Evolutionary conservation across 2,797 vertebrate genomes (phyloP), one percentile per base, ranked within the genome.

Genomic region (Sebastes umbrosus): DNA sequence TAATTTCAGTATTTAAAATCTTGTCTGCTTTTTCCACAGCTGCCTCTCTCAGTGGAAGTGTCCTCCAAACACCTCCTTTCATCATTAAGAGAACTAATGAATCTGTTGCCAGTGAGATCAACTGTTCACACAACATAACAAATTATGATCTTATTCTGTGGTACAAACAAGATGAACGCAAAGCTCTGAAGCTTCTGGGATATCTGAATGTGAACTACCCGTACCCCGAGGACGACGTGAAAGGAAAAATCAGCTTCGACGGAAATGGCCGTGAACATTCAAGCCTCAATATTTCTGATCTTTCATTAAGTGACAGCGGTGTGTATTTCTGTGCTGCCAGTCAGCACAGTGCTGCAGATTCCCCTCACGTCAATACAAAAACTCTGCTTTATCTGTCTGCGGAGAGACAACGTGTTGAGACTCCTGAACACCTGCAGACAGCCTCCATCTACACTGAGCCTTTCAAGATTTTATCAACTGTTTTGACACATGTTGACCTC

Each of bases 91-190:
- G 22, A 57, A 4, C 3, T 9, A 62, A 62, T 57, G 69, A 91
- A 79, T 50, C 83, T 9, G 73, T 84, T 32, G 18, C 24, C 43
- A 69, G 20, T 12, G 67, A 89, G 59, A 80, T 91, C 6, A 14
- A 14, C 11, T 93, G 91, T 76, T 79, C 75, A 36, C 87, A 92
- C 34, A 27, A n/a, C 0, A 76, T 80, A 8, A 0, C 3, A 8
- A 18, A 3, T 11, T 76, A 81, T 39, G 60, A 93, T 2, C 0
- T 5, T 1, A 86, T 93, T 8, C 72, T 89, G 18, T 93, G 90
- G 92, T 91, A 91, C 77, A 90, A 85, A 79, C 84, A 87, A 66
- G 74, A 86, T 1, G 0, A 73, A 75, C 2, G 18, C 12, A 11
- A 13, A 68, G 50, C 32, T 29, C 54, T 72, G 2, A n/a, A 77